Conservation (phyloP, 1,140 invertebrate genomes). For the Onthophagus taurus region DNA sequence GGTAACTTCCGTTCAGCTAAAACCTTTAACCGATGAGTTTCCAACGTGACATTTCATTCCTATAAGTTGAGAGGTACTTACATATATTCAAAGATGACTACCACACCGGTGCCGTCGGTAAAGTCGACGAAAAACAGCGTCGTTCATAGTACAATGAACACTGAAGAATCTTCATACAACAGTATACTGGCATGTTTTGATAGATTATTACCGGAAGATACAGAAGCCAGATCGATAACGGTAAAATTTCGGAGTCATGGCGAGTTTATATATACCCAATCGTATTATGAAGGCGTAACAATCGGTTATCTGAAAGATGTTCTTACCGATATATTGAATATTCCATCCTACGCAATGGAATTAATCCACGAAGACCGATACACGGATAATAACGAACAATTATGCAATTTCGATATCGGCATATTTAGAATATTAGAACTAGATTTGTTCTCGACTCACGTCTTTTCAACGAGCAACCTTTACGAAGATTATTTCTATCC, state of each 20-base stretch:
- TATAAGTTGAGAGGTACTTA: too few species aligned
- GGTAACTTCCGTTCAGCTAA: too few species aligned
- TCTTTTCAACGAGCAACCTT: conserved; percentile 25
- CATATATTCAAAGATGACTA: too few species aligned
- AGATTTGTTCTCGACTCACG: conserved; percentile 20
- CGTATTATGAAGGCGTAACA: conserved; percentile 18
- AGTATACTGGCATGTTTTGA: too few species aligned
- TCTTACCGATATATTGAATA: conserved; percentile 15
- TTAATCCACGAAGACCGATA: conserved; percentile 6
- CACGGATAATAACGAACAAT: conserved; percentile 6
- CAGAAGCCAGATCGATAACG: too few species aligned
- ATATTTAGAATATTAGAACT: conserved; percentile 26
- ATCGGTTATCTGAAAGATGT: conserved; percentile 18
- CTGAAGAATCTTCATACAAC: too few species aligned
- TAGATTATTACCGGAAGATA: too few species aligned
- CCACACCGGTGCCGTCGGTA: too few species aligned
- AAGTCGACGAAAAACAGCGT: too few species aligned
- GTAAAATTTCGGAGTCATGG: conserved; percentile 29
- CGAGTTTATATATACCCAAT: conserved; percentile 28
- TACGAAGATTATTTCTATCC: conserved; percentile 32
- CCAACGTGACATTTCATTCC: too few species aligned
- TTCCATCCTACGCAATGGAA: conserved; percentile 11
- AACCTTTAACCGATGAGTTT: too few species aligned
- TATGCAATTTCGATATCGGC: conserved; percentile 19
- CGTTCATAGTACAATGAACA: too few species aligned